A percentile compares a stretch with the other conserved stretches of the same genome.
phyloP scores from a whole-genome alignment of 1,140 invertebrate genomes.

The Globodera rostochiensis region DNA sequence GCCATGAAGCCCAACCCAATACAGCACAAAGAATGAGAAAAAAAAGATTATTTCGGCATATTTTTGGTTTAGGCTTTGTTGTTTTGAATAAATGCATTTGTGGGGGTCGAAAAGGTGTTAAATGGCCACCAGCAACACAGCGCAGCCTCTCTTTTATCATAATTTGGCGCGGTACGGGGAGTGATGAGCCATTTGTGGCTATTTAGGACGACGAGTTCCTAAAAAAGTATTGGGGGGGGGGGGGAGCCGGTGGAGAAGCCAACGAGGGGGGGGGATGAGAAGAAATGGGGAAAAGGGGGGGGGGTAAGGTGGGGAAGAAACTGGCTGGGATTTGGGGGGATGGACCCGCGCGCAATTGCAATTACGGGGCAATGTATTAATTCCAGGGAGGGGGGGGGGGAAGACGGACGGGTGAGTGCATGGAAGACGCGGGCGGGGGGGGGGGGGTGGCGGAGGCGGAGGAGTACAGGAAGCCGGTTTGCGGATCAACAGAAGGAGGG shows the following conservation, averaged over 20 bases:
- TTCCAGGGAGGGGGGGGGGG: background rate
- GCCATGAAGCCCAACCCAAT: no score
- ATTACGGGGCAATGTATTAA: constrained; percentile 4
- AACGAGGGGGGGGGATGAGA: no score
- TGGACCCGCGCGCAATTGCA: constrained; percentile 9
- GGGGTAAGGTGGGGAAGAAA: background rate
- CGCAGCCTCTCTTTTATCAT: background rate
- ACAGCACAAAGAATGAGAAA: no score
- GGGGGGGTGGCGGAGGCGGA: background rate
- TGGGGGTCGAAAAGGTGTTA: background rate
- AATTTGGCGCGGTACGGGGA: background rate
- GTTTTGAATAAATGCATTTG: background rate
- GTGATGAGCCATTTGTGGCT: background rate
- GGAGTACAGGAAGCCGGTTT: constrained; percentile 1
- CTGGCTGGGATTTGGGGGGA: constrained; percentile 2
- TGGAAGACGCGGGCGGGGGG: background rate
- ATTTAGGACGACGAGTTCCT: background rate
- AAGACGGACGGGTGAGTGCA: background rate
- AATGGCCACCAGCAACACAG: background rate
- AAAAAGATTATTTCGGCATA: no score
- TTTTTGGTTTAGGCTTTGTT: no score
- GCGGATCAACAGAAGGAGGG: background rate
- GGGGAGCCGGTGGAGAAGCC: no score
- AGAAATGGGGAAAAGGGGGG: background rate
- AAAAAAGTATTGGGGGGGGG: background rate